phyloP scores from a whole-genome alignment of 2,888 invertebrate genomes.

The Malthinus flaveolus region DNA sequence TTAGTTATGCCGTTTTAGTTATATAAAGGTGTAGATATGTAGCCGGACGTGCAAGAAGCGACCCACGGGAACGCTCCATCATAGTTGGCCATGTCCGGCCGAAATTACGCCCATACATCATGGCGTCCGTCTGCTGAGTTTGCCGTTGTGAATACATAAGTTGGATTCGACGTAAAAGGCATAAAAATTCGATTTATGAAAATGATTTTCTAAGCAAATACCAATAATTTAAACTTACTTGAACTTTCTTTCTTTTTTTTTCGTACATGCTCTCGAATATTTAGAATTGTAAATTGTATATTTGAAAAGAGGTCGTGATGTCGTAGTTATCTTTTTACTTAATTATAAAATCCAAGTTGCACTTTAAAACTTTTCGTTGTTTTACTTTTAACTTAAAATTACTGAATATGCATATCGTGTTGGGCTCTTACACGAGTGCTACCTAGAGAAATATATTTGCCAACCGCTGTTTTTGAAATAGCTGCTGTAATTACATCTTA shows the following conservation, averaged over 20 bases:
- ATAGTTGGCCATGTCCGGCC: conserved; percentile 48
- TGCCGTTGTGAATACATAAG: conserved; percentile 40
- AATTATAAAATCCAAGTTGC: no score
- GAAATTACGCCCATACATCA: conserved; percentile 51
- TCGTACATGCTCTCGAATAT: no score
- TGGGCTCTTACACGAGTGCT: no score
- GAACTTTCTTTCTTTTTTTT: background rate
- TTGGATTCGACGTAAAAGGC: conserved; percentile 25
- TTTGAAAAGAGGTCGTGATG: no score
- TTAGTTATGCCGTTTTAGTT: conserved; percentile 33
- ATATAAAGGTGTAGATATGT: conserved; percentile 34
- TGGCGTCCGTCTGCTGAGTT: conserved; percentile 42
- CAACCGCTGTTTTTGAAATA: no score
- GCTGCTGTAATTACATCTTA: no score
- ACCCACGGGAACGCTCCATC: conserved; percentile 47
- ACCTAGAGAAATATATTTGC: no score
- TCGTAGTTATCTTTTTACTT: no score
- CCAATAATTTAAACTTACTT: background rate
- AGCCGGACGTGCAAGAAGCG: conserved; percentile 41
- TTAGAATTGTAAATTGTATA: no score
- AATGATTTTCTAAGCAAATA: conserved; percentile 5
- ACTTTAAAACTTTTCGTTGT: no score
- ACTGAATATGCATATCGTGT: no score
- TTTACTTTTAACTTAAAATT: no score
- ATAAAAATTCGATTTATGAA: conserved; percentile 19